phyloP scores from a whole-genome alignment of 2,888 invertebrate species.

The Hedychridium roseum region DNA sequence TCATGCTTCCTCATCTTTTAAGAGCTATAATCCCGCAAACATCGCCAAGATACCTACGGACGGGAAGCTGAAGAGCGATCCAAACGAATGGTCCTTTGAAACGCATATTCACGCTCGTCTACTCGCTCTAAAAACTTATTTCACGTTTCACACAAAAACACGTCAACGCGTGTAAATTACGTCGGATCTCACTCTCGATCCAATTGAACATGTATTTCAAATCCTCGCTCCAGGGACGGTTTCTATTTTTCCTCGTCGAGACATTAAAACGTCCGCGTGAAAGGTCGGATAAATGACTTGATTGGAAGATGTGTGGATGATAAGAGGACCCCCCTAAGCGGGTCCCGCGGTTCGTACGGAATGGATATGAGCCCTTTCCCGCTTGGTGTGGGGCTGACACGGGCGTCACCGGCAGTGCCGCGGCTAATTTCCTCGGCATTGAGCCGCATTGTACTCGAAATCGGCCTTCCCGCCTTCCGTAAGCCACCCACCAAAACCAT shows the following conservation, averaged over 20 bases:
- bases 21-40: constrained; percentile 6
- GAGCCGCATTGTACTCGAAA: constrained; percentile 60
- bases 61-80: constrained; percentile 11
- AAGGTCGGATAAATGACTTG: no score
- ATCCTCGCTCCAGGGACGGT: no score
- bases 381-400: constrained; percentile 48
- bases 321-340: constrained; percentile 6
- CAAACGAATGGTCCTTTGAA: constrained; percentile 32
- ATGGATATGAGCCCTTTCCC: constrained; percentile 27
- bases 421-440: constrained; percentile 62
- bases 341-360: constrained; percentile 14
- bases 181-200: no score
- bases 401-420: constrained; percentile 59
- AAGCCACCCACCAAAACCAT: constrained; percentile 20
- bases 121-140: constrained; percentile 35
- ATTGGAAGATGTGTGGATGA: no score
- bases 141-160: no score
- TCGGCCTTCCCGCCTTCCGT: constrained; percentile 46
- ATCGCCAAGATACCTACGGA: constrained; percentile 4
- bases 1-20: neutral
- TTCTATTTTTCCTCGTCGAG: no score
- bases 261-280: no score
- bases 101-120: constrained; percentile 38
- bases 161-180: no score
- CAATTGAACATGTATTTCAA: no score